Evolutionary conservation across 2,888 invertebrate genomes (phyloP), one percentile per base, ranked within the genome.

Genomic region (Lithophane leautieri): DNA sequence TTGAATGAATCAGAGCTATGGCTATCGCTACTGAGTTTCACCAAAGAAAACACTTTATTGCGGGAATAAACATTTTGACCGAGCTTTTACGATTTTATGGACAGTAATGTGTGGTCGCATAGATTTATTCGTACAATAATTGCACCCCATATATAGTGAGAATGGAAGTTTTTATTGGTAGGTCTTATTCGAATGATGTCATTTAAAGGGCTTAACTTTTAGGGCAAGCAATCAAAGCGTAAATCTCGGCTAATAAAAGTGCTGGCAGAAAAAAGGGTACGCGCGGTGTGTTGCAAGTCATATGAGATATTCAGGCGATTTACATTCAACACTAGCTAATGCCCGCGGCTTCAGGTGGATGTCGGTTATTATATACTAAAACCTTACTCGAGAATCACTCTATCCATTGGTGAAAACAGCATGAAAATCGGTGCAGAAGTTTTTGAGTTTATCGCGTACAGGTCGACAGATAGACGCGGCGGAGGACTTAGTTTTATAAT

Each of bases 51-150:
- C 78, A 74, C 22, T 54, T 40, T 40, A 73, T 60, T 12, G 14
- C 2, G 22, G 50, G 25, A 63, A 79, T 67, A 63, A 50, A 73
- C 50, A 83, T 60, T 72, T 68, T 40, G 52, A 28, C 60, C 14
- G 16, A 56, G 25, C 56, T 22, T 69, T 83, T 50, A 71, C 56
- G 34, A 54, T 69, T 73, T 73, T 80, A 79, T 63, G 40, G 79
- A 22, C 67, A 65, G 47, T 83, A 58, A 62, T 47, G 44, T 71
- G 40, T 60, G 34, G n/a, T n/a, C 42, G 25, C 62, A 68, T 68
- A 75, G 67, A 75, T 82, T 84, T 70, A 81, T 81, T 79, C 50
- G 22, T 25, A 73, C 66, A 71, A 80, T 83, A 83, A 83, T 83
- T 83, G 42, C 67, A 61, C 58, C 44, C 58, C 50, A 67, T 67